Conservation (phyloP, 2,113 vertebrate genomes). For the Sapayoa aenigma region DNA sequence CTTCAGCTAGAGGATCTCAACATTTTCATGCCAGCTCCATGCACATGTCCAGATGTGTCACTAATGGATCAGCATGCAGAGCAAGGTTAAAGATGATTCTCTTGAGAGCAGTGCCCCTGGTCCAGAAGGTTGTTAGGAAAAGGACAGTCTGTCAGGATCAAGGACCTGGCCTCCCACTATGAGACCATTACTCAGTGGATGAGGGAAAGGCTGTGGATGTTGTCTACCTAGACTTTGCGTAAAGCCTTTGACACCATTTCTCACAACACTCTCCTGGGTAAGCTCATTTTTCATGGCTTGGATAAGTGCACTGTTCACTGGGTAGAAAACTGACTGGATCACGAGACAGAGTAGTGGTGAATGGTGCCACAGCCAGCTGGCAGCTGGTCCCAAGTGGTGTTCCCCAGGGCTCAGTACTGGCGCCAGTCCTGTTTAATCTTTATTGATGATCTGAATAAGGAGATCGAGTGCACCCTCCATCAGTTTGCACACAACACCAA, state of each 20-base stretch:
- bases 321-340: neutral
- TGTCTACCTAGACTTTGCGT: neutral
- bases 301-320: neutral
- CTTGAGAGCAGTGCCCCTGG: neutral
- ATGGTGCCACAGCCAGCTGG: neutral
- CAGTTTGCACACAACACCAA: neutral
- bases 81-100: neutral
- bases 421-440: neutral
- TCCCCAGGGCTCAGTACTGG: neutral
- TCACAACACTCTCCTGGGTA: neutral
- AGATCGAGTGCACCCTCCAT: neutral
- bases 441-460: neutral
- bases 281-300: neutral
- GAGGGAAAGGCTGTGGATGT: neutral
- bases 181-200: neutral
- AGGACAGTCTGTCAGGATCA: neutral
- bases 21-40: neutral
- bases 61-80: neutral
- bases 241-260: neutral
- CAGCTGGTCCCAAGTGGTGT: no score
- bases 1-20: neutral
- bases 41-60: fast-evolving
- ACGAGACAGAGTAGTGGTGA: neutral
- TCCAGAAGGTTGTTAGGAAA: neutral
- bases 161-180: neutral